Conservation (phyloP, 64 coral and sea anemone species). For the Pocillopora verrucosa region DNA sequence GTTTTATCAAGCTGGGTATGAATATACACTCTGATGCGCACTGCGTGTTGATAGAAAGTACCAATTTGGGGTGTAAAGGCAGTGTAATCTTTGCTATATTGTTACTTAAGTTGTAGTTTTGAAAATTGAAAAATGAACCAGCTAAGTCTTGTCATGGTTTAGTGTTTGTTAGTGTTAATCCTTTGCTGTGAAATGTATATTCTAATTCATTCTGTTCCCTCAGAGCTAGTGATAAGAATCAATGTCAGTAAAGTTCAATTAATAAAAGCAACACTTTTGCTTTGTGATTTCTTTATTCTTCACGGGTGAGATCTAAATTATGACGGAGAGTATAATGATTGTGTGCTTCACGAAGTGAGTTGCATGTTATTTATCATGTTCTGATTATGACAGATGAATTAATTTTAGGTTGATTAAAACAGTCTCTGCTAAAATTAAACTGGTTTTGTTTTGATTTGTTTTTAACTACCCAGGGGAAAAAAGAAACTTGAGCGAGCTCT, state of each 20-base stretch:
- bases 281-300: no score
- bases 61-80: no score
- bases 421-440: not conserved
- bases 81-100: no score
- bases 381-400: not conserved
- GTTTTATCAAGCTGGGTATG: not conserved
- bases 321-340: not conserved
- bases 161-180: not conserved
- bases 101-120: no score
- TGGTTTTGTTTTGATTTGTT: not conserved
- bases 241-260: no score
- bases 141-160: no score
- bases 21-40: no score
- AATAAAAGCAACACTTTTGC: no score
- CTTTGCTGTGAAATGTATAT: not conserved
- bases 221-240: not conserved
- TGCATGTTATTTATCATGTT: not conserved
- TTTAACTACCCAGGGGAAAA: constrained; percentile 47
- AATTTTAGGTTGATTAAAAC: not conserved
- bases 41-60: no score
- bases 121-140: no score
- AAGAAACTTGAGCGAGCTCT: constrained; percentile 73
- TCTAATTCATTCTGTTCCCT: not conserved
- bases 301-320: no score
- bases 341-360: not conserved